A percentile compares a stretch with the other conserved stretches of the same genome.
phyloP scores from a whole-genome alignment of 2,797 vertebrate species.

The Sebastes minor region DNA sequence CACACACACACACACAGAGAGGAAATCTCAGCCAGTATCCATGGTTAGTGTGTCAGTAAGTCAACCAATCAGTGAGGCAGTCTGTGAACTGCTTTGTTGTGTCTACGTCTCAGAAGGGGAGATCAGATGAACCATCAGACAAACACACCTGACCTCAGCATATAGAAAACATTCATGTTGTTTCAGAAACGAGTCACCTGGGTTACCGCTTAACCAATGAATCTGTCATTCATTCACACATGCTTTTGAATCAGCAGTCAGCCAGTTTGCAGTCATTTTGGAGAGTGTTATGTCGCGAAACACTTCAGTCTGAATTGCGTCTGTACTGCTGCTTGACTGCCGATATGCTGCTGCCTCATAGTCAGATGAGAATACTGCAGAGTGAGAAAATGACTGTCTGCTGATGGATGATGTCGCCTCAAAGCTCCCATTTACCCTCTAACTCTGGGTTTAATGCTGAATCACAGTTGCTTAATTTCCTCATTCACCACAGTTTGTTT shows the following conservation, averaged over 20 bases:
- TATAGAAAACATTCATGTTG: not conserved
- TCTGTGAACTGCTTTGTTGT: not conserved
- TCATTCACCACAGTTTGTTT: not conserved
- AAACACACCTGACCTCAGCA: not conserved
- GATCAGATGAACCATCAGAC: not conserved
- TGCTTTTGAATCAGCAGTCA: not conserved
- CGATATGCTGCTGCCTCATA: not conserved
- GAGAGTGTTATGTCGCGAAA: not conserved
- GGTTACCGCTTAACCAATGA: not conserved
- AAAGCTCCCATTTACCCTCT: not conserved
- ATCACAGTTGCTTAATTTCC: slow-evolving; percentile 1
- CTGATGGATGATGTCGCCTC: not conserved
- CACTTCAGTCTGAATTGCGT: not conserved
- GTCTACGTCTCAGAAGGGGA: not conserved
- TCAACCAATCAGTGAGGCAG: not conserved
- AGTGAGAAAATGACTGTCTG: not conserved
- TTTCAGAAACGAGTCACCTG: not conserved
- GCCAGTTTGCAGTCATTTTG: not conserved
- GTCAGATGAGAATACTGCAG: not conserved
- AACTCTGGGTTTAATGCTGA: not conserved
- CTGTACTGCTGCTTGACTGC: not conserved
- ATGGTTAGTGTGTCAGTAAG: not conserved
- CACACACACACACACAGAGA: not conserved
- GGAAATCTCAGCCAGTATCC: not conserved
- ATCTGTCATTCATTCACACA: not conserved